Percentiles rank a stretch among this genome's conserved stretches.
Evolutionary conservation across 2,888 invertebrate genomes (phyloP).

Genomic region (Imbricaverruca yamaguchii): DNA sequence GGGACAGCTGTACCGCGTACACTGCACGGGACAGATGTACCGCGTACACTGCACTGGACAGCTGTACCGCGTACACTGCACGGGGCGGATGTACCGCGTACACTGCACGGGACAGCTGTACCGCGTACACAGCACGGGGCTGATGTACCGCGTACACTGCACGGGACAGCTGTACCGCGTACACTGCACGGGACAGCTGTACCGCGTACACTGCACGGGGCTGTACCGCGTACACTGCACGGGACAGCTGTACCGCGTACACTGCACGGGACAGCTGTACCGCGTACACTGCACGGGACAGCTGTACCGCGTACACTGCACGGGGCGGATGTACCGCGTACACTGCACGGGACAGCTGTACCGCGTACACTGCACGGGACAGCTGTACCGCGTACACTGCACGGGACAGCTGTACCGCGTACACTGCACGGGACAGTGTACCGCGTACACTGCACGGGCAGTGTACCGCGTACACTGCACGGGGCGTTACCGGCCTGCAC

Average conservation of each 20-base stretch:
- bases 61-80: background rate
- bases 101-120: background rate
- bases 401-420: background rate
- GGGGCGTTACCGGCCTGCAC: background rate
- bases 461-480: background rate
- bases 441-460: background rate
- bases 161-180: background rate
- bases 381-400: background rate
- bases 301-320: background rate
- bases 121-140: background rate
- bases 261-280: background rate
- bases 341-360: background rate
- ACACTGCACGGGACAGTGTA: background rate
- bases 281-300: background rate
- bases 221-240: background rate
- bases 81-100: background rate
- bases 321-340: background rate
- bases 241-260: background rate
- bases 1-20: background rate
- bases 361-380: background rate
- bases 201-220: background rate
- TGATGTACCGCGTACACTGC: background rate
- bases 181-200: background rate
- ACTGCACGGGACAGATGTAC: background rate
- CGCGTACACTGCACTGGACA: background rate